Evolutionary conservation across 2,888 invertebrate genomes (phyloP).

Genomic region (Drosophila histrio): DNA sequence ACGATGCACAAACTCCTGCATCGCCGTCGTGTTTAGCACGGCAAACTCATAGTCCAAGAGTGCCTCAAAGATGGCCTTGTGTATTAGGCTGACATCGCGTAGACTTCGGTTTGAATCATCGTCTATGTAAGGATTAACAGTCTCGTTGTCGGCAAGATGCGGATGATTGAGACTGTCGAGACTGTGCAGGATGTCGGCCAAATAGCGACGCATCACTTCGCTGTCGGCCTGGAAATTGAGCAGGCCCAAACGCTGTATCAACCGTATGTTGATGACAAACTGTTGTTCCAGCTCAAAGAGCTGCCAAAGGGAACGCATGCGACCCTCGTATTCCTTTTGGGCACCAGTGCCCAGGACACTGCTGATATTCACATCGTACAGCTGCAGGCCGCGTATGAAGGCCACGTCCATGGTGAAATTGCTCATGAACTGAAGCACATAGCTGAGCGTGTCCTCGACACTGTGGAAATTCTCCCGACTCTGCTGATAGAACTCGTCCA

Average conservation of each 20-base stretch:
- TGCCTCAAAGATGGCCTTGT: conserved; percentile 31
- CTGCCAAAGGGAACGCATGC: conserved; percentile 76
- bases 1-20: conserved; percentile 76
- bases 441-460: conserved; percentile 53
- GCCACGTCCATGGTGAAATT: conserved; percentile 75
- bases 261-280: conserved; percentile 63
- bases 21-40: conserved; percentile 75
- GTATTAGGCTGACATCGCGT: conserved; percentile 34
- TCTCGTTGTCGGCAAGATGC: background rate
- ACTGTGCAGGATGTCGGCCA: conserved; percentile 43
- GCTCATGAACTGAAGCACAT: conserved; percentile 71
- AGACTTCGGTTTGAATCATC: background rate
- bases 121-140: background rate
- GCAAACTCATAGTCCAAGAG: conserved; percentile 45
- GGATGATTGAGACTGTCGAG: conserved; percentile 23
- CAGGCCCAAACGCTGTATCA: conserved; percentile 66
- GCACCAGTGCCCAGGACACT: conserved; percentile 57
- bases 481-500: conserved; percentile 68
- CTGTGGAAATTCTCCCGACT: conserved; percentile 58
- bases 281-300: conserved; percentile 78
- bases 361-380: conserved; percentile 68
- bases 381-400: conserved; percentile 72
- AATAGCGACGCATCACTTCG: conserved; percentile 41
- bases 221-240: conserved; percentile 54
- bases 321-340: conserved; percentile 74